Evolutionary conservation across 2,113 vertebrate genomes (phyloP).

Genomic region (Hyla sarda): DNA sequence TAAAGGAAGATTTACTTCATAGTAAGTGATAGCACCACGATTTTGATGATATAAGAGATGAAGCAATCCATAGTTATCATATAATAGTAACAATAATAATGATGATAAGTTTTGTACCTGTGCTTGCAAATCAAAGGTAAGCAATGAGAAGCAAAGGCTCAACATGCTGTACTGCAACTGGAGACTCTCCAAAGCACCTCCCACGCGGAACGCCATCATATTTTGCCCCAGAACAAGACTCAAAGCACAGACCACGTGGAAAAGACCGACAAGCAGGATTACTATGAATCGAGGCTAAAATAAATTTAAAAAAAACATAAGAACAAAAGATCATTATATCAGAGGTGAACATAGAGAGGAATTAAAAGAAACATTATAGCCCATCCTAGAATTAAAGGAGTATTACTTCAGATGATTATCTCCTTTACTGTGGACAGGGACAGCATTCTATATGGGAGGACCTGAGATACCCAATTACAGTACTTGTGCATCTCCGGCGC

Average conservation of each 20-base stretch:
- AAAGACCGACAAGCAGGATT: constrained; percentile 73
- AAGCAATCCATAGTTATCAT: too few relatives aligned
- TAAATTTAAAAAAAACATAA: background rate
- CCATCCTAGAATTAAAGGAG: too few relatives aligned
- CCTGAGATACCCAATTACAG: too few relatives aligned
- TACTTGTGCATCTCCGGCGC: too few relatives aligned
- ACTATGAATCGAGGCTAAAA: constrained; percentile 79
- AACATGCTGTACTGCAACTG: constrained; percentile 83
- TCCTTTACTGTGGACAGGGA: too few relatives aligned
- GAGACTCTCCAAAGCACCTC: constrained; percentile 79
- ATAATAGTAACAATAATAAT: background rate
- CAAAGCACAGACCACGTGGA: constrained; percentile 74
- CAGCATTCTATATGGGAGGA: too few relatives aligned
- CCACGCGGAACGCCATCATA: constrained; percentile 86
- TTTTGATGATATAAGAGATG: too few relatives aligned
- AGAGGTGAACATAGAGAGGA: background rate
- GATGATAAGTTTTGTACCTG: constrained; percentile 72
- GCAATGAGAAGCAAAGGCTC: constrained; percentile 84
- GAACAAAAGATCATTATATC: background rate
- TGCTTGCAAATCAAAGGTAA: constrained; percentile 87
- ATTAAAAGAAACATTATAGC: background rate
- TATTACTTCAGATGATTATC: too few relatives aligned
- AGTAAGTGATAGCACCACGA: too few relatives aligned
- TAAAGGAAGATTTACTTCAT: too few relatives aligned
- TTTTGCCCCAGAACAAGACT: constrained; percentile 76